phyloP scores from a whole-genome alignment of 2,113 vertebrate species.

The Cathartes aura region DNA sequence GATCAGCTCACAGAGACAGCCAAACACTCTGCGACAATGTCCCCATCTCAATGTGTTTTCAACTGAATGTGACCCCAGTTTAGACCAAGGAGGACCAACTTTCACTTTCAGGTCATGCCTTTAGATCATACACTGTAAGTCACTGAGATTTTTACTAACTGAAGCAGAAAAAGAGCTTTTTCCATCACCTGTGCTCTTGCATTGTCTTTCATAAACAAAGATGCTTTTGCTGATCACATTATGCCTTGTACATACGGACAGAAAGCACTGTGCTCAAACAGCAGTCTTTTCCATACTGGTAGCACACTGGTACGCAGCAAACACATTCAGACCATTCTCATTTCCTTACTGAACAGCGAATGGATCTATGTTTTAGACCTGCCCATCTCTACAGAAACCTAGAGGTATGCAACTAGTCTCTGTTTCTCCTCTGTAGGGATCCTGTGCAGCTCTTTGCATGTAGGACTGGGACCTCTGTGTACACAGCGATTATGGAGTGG shows the following conservation, averaged over 20 bases:
- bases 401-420: background rate
- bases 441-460: background rate
- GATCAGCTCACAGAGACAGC: background rate
- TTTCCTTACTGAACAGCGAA: background rate
- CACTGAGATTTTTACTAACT: background rate
- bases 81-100: background rate
- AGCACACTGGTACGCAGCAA: background rate
- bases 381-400: background rate
- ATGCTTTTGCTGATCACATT: background rate
- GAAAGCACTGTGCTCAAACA: background rate
- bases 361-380: background rate
- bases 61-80: background rate
- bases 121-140: background rate
- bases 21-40: background rate
- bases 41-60: background rate
- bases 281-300: background rate
- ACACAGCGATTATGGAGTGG: rapidly evolving
- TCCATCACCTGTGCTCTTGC: background rate
- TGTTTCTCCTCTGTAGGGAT: background rate
- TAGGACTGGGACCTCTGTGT: background rate
- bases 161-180: background rate
- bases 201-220: background rate
- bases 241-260: rapidly evolving
- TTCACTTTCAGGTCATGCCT: background rate
- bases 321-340: background rate